Percentiles rank a stretch among this genome's conserved stretches.
These are phyloP conservation scores for Chymomyza procnemis DNA, from an alignment of 2,888 invertebrate species.

Conservation along the genomic window DNA sequence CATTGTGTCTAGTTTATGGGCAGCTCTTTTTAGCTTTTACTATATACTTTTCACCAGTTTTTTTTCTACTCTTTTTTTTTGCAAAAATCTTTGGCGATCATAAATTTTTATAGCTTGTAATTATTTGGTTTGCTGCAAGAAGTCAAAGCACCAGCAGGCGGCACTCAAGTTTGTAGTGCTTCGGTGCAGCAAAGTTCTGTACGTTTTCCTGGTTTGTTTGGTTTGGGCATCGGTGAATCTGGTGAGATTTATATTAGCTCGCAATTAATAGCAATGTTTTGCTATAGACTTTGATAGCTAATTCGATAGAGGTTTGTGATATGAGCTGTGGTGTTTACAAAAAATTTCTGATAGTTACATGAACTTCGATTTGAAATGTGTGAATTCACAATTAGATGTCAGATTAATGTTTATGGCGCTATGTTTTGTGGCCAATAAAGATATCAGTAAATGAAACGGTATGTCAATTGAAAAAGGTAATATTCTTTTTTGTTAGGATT, in stretches of 20 bases:
- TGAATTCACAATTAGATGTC: slow-evolving; percentile 35
- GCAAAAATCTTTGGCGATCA: slow-evolving; percentile 51
- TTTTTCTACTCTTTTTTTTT: slow-evolving; percentile 25
- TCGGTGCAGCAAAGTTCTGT: not conserved
- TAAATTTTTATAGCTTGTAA: slow-evolving; percentile 70
- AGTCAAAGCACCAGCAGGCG: not conserved
- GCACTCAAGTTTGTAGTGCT: not conserved
- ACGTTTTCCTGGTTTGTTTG: slow-evolving; percentile 35
- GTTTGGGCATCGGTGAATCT: slow-evolving; percentile 20
- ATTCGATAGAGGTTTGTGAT: slow-evolving; percentile 45
- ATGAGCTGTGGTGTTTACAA: not conserved
- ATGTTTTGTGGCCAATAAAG: slow-evolving; percentile 45
- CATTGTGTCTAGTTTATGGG: slow-evolving; percentile 36
- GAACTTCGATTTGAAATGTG: slow-evolving; percentile 13
- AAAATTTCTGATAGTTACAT: slow-evolving; percentile 32
- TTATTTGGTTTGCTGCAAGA: slow-evolving; percentile 49
- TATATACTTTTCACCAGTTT: slow-evolving; percentile 36
- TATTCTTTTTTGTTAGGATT: not conserved
- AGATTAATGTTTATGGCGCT: slow-evolving; percentile 13
- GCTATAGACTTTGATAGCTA: slow-evolving; percentile 7
- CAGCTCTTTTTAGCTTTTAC: slow-evolving; percentile 20
- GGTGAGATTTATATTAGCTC: slow-evolving; percentile 50
- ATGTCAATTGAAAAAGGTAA: not conserved
- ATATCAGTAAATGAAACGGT: slow-evolving; percentile 55
- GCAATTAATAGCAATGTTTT: slow-evolving; percentile 57